phyloP scores from a whole-genome alignment of 2,113 vertebrate genomes.

The Notechis scutatus region DNA sequence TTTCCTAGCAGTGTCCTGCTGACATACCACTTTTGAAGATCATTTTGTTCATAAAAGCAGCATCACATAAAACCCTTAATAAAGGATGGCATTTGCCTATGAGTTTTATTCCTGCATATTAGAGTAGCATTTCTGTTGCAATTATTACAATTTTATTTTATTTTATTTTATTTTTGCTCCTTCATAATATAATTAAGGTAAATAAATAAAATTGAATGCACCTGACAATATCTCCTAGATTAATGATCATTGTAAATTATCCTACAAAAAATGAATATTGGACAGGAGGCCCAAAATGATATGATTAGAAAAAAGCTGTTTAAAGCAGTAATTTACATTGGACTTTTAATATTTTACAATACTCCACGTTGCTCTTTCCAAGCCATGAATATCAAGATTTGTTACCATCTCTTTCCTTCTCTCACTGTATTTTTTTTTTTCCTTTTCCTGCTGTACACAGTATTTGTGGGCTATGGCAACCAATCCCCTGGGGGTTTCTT shows the following conservation, averaged over 20 bases:
- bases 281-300: conserved; percentile 48
- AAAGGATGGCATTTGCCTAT: conserved; percentile 28
- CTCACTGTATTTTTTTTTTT: neutral
- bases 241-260: conserved; percentile 57
- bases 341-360: conserved; percentile 58
- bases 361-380: conserved; percentile 47
- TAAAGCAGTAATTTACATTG: conserved; percentile 50
- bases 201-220: conserved; percentile 60
- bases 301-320: conserved; percentile 59
- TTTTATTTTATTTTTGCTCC: conserved; percentile 32
- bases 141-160: conserved; percentile 27
- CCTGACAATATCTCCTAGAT: conserved; percentile 36
- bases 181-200: conserved; percentile 40
- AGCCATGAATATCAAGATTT: conserved; percentile 63
- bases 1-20: conserved; percentile 11
- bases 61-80: conserved; percentile 27
- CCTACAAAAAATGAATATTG: conserved; percentile 36
- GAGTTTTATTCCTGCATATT: conserved; percentile 33
- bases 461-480: conserved; percentile 69
- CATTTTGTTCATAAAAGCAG: conserved; percentile 28
- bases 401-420: conserved; percentile 46
- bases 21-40: conserved; percentile 6
- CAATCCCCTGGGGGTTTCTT: conserved; percentile 71
- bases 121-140: conserved; percentile 39
- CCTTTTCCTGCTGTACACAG: conserved; percentile 56